Evolutionary conservation across 2,888 invertebrate genomes (phyloP).

Genomic region (Copidosoma aretas): DNA sequence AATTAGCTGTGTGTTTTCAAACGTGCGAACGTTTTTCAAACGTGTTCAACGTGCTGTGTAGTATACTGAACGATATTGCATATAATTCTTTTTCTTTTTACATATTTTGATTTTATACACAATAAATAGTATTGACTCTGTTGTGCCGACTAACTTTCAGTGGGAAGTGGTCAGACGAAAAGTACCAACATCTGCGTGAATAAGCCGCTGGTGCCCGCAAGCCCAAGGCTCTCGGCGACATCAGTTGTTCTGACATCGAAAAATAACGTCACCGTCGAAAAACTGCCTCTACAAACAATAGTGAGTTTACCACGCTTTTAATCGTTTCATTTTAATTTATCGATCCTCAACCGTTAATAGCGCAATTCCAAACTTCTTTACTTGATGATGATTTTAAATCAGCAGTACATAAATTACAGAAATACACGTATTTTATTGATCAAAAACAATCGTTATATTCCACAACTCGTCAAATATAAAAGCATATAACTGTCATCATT

Average conservation of each 20-base stretch:
- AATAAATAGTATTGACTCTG: not conserved
- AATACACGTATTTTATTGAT: too few relatives aligned
- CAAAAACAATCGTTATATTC: too few relatives aligned
- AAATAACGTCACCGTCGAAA: slow-evolving; percentile 25
- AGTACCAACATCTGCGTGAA: not conserved
- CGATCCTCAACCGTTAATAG: too few relatives aligned
- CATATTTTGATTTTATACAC: not conserved
- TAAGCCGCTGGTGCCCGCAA: slow-evolving; percentile 1
- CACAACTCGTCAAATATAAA: too few relatives aligned
- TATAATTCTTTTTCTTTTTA: not conserved
- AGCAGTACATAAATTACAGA: too few relatives aligned
- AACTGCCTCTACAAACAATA: slow-evolving; percentile 41
- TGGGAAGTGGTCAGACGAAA: not conserved
- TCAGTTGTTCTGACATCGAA: slow-evolving; percentile 1
- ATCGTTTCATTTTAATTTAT: not conserved
- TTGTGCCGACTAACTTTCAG: not conserved
- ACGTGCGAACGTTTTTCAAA: too few relatives aligned
- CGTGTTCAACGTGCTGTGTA: too few relatives aligned
- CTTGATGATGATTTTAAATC: too few relatives aligned
- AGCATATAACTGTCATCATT: too few relatives aligned
- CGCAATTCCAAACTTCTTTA: not conserved
- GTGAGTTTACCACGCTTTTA: slow-evolving; percentile 39
- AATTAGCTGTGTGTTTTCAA: not conserved
- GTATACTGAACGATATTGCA: too few relatives aligned
- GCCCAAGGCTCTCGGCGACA: slow-evolving; percentile 23